Evolutionary conservation across 1,140 invertebrate genomes (phyloP).

Genomic region (Drosophila sturtevanti): DNA sequence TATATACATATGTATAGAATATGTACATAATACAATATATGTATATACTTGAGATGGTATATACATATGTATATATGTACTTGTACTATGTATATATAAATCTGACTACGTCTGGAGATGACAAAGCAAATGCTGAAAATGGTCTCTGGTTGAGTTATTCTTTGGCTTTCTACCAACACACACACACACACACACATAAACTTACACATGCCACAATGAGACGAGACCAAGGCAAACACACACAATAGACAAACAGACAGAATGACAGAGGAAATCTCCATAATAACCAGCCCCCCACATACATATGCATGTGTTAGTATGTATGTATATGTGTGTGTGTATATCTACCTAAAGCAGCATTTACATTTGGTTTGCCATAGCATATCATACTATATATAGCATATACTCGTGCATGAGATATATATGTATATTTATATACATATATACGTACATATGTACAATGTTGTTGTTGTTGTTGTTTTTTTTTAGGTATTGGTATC

Average conservation of each 20-base stretch:
- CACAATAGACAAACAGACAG: conserved; percentile 36
- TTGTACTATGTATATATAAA: not conserved
- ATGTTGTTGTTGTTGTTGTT: not conserved
- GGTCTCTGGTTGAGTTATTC: conserved; percentile 61
- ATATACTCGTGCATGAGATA: conserved; percentile 13
- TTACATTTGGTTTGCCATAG: conserved; percentile 20
- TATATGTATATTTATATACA: conserved; percentile 9
- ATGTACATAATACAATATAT: conserved; percentile 5
- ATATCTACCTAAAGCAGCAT: conserved; percentile 4
- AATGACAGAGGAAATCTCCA: conserved; percentile 56
- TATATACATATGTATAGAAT: conserved; percentile 14
- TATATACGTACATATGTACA: too few relatives aligned
- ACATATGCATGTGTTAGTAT: not conserved
- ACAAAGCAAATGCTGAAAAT: conserved; percentile 66
- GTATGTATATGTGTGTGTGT: not conserved
- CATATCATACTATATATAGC: conserved; percentile 29
- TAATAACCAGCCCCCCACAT: conserved; percentile 50
- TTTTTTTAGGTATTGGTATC: conserved; percentile 5
- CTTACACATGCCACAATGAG: conserved; percentile 40
- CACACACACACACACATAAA: conserved; percentile 27
- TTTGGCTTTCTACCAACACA: conserved; percentile 60
- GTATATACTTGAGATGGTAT: conserved; percentile 4
- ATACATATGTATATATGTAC: conserved; percentile 12
- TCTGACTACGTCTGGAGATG: conserved; percentile 25
- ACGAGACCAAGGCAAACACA: conserved; percentile 46